Base-by-base conservation (phyloP, 2,888 invertebrate species). In the Mongoloraphidia duomilia region DNA sequence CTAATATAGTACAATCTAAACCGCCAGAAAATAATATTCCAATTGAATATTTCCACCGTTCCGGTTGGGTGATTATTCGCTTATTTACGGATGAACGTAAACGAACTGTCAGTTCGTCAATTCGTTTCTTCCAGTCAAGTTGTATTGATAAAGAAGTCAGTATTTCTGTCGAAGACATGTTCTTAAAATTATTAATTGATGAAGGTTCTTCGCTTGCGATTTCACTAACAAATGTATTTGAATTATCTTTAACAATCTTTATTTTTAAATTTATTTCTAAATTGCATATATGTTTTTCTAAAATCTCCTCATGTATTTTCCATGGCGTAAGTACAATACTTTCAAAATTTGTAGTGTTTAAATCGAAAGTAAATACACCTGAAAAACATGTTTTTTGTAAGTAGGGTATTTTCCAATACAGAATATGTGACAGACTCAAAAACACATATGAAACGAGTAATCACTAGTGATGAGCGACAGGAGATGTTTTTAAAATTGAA, bases 11-110 rank as follows among this genome's bases (percentile, higher is more conserved):
- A 51, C 95, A 96, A 68, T 98, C 98, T 38, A 98, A 73, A 12
- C 96, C 96, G 39, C 97, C 98, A 53, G 97, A 97, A 72, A 96
- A 97, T 55, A 95, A 71, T 49, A 98, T 71, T 41, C 84, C 89
- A 37, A 78, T 61, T 61, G 85, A 85, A 45, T 67, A 59, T 58
- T 71, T 73, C 61, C 86, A 86, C 60, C 67, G 75, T 43, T 72
- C 66, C 41, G 81, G 80, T 52, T 81, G 80, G 54, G 69, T 75
- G 46, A 66, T 60, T 43, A 84, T 67, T 55, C 86, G 68, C 50
- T 74, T 66, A 64, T 70, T 65, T 5, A 85, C 68, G 54, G 85
- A 79, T 44, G 26, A 26, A 26, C 26, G 26, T 26, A 26, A 26
- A 26, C 3, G 26, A 26, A 26, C 6, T 26, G 26, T 26, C 5